phyloP scores from a whole-genome alignment of 2,113 vertebrate genomes.

The Chaetodon trifascialis region DNA sequence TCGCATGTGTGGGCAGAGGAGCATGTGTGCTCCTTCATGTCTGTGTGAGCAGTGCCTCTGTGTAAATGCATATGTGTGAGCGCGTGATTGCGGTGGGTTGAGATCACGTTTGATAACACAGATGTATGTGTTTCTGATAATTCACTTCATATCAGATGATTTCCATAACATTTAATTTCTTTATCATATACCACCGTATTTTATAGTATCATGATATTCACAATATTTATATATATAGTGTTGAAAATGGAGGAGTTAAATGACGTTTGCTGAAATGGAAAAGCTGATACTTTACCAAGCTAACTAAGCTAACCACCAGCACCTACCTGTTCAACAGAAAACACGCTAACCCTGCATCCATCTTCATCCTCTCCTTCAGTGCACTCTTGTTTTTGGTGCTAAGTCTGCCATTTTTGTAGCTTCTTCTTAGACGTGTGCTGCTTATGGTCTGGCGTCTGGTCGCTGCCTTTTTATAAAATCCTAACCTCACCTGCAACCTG shows the following conservation, averaged over 20 bases:
- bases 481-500: no score
- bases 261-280: background rate
- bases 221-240: background rate
- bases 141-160: background rate
- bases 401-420: no score
- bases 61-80: background rate
- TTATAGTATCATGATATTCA: background rate
- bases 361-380: no score
- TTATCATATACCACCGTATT: background rate
- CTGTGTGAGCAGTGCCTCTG: background rate
- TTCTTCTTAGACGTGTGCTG: no score
- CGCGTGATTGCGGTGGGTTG: background rate
- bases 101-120: constrained; percentile 3
- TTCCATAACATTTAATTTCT: background rate
- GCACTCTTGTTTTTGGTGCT: no score
- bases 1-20: constrained; percentile 42
- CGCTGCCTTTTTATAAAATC: no score
- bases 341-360: no score
- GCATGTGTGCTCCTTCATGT: constrained; percentile 33
- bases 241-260: background rate
- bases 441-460: no score
- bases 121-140: background rate
- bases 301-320: no score
- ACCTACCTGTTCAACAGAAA: no score
- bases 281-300: no score